Percentiles rank a stretch among this genome's conserved stretches.
Evolutionary conservation across 2,113 vertebrate species (phyloP).

Genomic region (human (Homo sapiens)): DNA sequence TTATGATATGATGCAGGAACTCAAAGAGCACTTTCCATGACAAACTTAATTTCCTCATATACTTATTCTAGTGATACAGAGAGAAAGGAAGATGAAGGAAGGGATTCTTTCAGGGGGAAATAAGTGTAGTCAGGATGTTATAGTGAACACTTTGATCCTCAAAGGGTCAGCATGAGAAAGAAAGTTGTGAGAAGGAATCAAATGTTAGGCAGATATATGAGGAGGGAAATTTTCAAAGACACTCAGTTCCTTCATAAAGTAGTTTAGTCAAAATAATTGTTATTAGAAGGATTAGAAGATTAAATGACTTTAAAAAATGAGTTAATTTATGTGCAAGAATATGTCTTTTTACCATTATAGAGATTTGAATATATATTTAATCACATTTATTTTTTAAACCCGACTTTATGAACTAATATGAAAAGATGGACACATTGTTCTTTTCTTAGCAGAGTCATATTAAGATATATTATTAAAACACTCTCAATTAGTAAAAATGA

Average conservation of each 20-base stretch:
- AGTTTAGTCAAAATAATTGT: not conserved
- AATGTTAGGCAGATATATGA: not conserved
- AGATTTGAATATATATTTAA: not conserved
- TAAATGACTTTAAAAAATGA: not conserved
- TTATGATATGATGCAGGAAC: not conserved
- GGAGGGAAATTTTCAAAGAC: not conserved
- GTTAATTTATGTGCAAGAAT: not conserved
- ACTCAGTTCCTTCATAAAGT: not conserved
- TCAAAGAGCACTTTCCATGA: not conserved
- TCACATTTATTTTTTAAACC: not conserved
- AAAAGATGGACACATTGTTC: not conserved
- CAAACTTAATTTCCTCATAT: not conserved
- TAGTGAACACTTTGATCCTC: not conserved
- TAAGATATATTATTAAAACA: constrained; percentile 11
- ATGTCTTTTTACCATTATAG: not conserved
- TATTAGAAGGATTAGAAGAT: not conserved
- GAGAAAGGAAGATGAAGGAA: not conserved
- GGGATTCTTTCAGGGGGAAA: not conserved
- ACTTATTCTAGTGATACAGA: not conserved
- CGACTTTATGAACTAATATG: not conserved
- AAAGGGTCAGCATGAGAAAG: not conserved
- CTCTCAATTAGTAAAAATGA: not conserved
- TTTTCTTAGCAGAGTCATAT: not conserved
- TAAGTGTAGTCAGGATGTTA: not conserved
- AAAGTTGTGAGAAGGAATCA: not conserved